Evolutionary conservation across 2,113 vertebrate species (phyloP), one percentile per base, ranked within the genome.

Genomic region (Phyllostomus hastatus): DNA sequence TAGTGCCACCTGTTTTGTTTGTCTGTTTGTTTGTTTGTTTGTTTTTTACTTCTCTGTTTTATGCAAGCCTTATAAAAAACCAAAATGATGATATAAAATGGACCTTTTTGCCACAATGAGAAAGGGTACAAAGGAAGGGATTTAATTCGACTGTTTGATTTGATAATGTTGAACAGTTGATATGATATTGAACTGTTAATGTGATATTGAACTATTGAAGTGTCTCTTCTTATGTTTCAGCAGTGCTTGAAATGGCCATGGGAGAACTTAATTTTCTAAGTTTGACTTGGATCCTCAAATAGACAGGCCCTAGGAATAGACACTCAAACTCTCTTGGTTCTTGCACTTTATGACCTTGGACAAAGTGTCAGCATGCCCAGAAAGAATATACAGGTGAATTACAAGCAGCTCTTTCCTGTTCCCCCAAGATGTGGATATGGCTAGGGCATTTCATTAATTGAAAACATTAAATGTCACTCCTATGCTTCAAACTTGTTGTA

Each of bases 1-100:
- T 83, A 61, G 19, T 93, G 20, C 10, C 67, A 97, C 88, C 31
- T 95, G 76, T 64, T 95, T 96, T 43, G 43, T 43, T 41, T 41
- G 38, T 41, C 38, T 41, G 24, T 75, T 46, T 31, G 19, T 15
- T 15, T 17, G 54, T 22, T 59, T 24, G 57, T 24, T 66, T 16
- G 31, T 33, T 66, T 66, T 66, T 15, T 15, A 41, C 28, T 69
- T 97, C 17, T 10, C 78, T 70, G 4, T 28, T 88, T 50, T 67
- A 46, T 41, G 7, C 7, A n/a, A 0, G 7, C 12, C 38, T 96
- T 92, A 78, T 1, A 83, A 57, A 86, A 93, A 41, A 43, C 64
- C 81, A 10, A 26, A 28, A 67, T 4, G 50, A 95, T 81, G 86
- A 73, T 52, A 79, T 2, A 48, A 12, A 28, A 82, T 16, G 52